Conservation (phyloP, 2,888 invertebrate species). For the Tetrapedia diversipes region DNA sequence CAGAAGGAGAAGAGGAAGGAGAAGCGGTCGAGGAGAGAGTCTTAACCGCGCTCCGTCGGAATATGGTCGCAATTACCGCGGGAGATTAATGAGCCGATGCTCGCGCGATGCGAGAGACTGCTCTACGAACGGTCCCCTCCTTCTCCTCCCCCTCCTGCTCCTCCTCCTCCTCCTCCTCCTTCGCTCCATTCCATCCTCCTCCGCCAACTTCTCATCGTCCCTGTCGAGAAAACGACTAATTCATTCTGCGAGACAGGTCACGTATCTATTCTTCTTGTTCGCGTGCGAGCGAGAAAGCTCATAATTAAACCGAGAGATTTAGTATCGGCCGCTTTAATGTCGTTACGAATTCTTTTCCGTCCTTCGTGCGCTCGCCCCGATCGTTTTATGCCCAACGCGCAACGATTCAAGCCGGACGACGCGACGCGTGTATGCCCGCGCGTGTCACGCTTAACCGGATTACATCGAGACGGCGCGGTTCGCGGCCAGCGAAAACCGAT, state of each 20-base stretch:
- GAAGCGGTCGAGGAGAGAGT: conserved; percentile 64
- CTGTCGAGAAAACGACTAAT: conserved; percentile 70
- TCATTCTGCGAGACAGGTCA: conserved; percentile 70
- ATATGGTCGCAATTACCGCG: conserved; percentile 79
- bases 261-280: conserved; percentile 70
- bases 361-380: conserved; percentile 7
- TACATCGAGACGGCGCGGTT: background rate
- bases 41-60: conserved; percentile 74
- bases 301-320: conserved; percentile 69
- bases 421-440: conserved; percentile 11
- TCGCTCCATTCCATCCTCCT: conserved; percentile 49
- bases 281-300: conserved; percentile 66
- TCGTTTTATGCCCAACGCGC: conserved; percentile 28
- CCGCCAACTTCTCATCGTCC: conserved; percentile 64
- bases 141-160: conserved; percentile 52
- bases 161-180: conserved; percentile 63
- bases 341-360: conserved; percentile 60
- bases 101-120: conserved; percentile 74
- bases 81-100: conserved; percentile 81
- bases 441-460: conserved; percentile 19
- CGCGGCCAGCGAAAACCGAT: background rate
- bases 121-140: conserved; percentile 69
- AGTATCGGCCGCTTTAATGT: conserved; percentile 66
- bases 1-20: conserved; percentile 58
- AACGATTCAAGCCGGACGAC: conserved; percentile 11